phyloP scores from a whole-genome alignment of 2,797 vertebrate species.

The Chloroceryle inda region DNA sequence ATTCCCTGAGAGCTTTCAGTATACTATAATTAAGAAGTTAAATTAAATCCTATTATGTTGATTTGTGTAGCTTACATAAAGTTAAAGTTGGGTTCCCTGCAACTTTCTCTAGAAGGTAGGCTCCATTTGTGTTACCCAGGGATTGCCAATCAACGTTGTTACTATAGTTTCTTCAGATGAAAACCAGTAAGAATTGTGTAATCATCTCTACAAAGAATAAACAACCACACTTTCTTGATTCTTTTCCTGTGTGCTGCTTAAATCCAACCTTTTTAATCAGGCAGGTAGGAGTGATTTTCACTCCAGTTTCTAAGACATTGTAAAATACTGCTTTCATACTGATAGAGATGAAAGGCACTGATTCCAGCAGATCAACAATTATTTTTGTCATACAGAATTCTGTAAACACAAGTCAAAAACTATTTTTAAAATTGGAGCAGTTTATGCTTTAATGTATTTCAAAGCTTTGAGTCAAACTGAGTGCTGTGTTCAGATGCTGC shows the following conservation, averaged over 20 bases:
- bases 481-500: background rate
- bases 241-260: background rate
- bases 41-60: background rate
- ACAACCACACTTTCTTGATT: background rate
- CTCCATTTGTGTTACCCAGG: background rate
- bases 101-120: background rate
- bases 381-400: background rate
- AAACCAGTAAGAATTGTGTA: background rate
- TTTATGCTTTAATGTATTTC: background rate
- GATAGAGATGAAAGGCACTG: background rate
- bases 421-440: background rate
- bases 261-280: background rate
- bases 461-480: background rate
- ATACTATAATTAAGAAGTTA: slow-evolving; percentile 12
- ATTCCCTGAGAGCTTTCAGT: background rate
- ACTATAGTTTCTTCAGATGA: background rate
- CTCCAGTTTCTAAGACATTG: background rate
- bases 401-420: background rate
- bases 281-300: background rate
- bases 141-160: background rate
- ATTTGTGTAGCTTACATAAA: background rate
- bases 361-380: background rate
- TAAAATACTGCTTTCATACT: background rate
- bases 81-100: background rate
- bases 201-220: background rate